A percentile compares a stretch with the other conserved stretches of the same genome.
Evolutionary conservation across 2,797 vertebrate genomes (phyloP).

Genomic region (Poeciliopsis turneri): DNA sequence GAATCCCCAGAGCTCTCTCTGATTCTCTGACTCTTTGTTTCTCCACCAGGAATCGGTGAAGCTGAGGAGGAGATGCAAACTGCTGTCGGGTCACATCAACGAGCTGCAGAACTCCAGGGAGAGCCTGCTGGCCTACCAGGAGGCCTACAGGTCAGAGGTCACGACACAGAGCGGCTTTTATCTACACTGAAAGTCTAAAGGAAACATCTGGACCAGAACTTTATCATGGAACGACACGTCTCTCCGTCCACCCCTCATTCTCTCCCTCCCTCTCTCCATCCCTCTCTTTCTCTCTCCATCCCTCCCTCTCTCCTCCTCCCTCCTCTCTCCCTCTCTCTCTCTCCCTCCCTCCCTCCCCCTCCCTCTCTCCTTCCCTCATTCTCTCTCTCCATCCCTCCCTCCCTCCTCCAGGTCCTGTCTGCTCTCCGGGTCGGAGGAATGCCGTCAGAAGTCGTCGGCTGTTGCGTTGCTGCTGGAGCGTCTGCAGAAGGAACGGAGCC

Average conservation of each 20-base stretch:
- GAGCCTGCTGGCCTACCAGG: accelerated
- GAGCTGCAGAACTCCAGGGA: accelerated
- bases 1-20: not conserved
- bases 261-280: too few relatives aligned
- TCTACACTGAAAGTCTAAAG: not conserved
- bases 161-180: not conserved
- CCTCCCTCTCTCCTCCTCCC: not conserved
- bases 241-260: too few relatives aligned
- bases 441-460: accelerated
- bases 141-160: not conserved
- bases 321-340: too few relatives aligned
- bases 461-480: not conserved
- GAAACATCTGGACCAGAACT: too few relatives aligned
- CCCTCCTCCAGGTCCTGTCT: not conserved
- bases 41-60: not conserved
- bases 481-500: not conserved
- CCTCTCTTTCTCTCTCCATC: accelerated
- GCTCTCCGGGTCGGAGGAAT: not conserved
- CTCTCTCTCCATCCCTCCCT: too few relatives aligned
- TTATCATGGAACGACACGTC: too few relatives aligned
- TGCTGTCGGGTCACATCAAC: not conserved
- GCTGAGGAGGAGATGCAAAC: not conserved
- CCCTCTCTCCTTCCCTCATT: accelerated
- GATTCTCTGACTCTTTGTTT: not conserved
- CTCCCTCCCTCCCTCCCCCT: too few relatives aligned